A percentile compares a stretch with the other conserved stretches of the same genome.
These are phyloP conservation scores for Pomacea canaliculata DNA, from an alignment of 2,888 invertebrate genomes.

Conservation along the genomic window DNA sequence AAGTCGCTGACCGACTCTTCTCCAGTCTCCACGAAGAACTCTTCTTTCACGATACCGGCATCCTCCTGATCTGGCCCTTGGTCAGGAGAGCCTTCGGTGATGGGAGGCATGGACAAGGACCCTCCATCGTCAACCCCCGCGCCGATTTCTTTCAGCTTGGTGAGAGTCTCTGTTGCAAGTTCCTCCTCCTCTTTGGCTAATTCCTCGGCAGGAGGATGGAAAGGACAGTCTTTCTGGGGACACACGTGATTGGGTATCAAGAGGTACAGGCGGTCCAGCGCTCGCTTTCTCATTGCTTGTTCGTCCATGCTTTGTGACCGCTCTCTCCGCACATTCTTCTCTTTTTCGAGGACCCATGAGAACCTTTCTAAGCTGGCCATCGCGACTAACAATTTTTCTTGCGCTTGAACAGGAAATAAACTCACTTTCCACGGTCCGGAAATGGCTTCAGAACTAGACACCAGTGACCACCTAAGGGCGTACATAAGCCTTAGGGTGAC, in stretches of 20 bases:
- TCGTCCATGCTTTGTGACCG: not conserved
- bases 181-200: constrained; percentile 27
- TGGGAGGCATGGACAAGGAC: constrained; percentile 23
- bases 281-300: not conserved
- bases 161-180: constrained; percentile 25
- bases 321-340: too few species aligned
- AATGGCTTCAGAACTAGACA: too few species aligned
- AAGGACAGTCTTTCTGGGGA: constrained; percentile 36
- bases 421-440: too few species aligned
- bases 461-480: too few species aligned
- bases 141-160: constrained; percentile 29
- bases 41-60: constrained; percentile 14
- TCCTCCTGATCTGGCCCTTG: constrained; percentile 4
- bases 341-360: not conserved
- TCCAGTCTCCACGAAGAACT: constrained; percentile 30
- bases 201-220: constrained; percentile 34
- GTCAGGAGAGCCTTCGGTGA: constrained; percentile 12
- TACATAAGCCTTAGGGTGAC: too few species aligned
- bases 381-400: not conserved
- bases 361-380: not conserved
- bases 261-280: constrained; percentile 31
- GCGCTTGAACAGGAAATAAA: too few species aligned
- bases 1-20: constrained; percentile 38
- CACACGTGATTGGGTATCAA: constrained; percentile 40
- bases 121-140: constrained; percentile 28